phyloP scores from a whole-genome alignment of 2,888 invertebrate genomes.

The Campoplex nolae region DNA sequence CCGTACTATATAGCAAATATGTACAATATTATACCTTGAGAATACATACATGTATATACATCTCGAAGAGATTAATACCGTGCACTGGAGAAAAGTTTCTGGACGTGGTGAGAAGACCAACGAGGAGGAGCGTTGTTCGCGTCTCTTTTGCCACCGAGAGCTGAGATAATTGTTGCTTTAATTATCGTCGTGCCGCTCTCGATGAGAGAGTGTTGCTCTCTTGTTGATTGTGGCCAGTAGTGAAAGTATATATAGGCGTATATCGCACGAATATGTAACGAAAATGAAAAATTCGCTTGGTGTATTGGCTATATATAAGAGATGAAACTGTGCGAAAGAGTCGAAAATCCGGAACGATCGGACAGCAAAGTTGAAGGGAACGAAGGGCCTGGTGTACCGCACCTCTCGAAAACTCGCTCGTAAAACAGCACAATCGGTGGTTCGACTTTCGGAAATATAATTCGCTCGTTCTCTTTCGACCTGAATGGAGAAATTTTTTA shows the following conservation, averaged over 20 bases:
- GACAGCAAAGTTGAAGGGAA: not conserved
- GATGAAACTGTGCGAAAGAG: constrained; percentile 44
- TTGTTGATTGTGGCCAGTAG: constrained; percentile 46
- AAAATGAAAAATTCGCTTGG: constrained; percentile 49
- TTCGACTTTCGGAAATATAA: constrained; percentile 32
- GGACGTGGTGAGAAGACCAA: constrained; percentile 43
- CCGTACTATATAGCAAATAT: not conserved
- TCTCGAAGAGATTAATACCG: constrained; percentile 53
- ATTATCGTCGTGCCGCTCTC: constrained; percentile 62
- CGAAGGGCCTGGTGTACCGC: no score
- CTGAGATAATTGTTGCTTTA: constrained; percentile 68
- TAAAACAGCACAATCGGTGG: constrained; percentile 36
- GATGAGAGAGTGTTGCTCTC: constrained; percentile 34
- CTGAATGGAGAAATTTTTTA: constrained; percentile 4
- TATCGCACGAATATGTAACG: constrained; percentile 2
- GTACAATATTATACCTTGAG: not conserved
- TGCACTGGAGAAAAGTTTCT: constrained; percentile 41
- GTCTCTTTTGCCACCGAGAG: constrained; percentile 61
- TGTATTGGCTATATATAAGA: not conserved
- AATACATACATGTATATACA: not conserved
- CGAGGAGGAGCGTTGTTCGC: constrained; percentile 37
- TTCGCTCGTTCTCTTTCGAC: constrained; percentile 25
- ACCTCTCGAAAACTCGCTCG: not conserved
- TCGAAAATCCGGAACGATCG: constrained; percentile 49
- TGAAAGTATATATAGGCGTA: constrained; percentile 59